Evolutionary conservation across 2,888 invertebrate species (phyloP), one percentile per base, ranked within the genome.

Genomic region (Nomada fabriciana): DNA sequence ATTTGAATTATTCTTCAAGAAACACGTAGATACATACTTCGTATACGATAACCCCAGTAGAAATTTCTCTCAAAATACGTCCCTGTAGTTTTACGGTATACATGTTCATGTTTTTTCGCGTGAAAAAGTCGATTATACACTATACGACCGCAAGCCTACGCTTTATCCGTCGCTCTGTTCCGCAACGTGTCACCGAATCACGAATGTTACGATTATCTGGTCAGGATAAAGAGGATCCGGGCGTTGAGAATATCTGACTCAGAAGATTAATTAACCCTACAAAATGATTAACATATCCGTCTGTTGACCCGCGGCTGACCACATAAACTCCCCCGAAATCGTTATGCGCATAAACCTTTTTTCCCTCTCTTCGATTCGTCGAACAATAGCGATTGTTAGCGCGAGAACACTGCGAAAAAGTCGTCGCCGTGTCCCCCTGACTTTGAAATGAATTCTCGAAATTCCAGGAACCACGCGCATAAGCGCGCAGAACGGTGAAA

Each of bases 221-320:
- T 59, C 59, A 60, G 53, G 29, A 23, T 59, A 36, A 55, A 61
- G 71, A 76, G 72, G 60, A 47, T 10, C 11, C 53, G 68, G 61
- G 55, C 36, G 80, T 67, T 25, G 63, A 15, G 23, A 10, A 76
- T 42, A 69, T 72, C 60, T 52, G 63, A 80, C 81, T 84, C 81
- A 55, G 75, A 86, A 85, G 88, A 89, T 89, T 91, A 91, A 91
- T 91, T 90, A 90, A 88, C 86, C 85, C 68, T 52, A 64, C 65
- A 50, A 60, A 84, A 76, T 86, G 83, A 87, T 91, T 89, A 90
- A 86, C 89, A 90, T 90, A 88, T 87, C 85, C 76, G 87, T 81
- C 63, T 82, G 78, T 85, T 87, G 85, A 89, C 86, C 80, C 67
- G 64, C 52, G 53, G 70, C 59, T 64, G 76, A 25, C 65, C 65